These are phyloP conservation scores for Picathartes gymnocephalus DNA, from an alignment of 2,113 vertebrate species.

Conservation along the genomic window DNA sequence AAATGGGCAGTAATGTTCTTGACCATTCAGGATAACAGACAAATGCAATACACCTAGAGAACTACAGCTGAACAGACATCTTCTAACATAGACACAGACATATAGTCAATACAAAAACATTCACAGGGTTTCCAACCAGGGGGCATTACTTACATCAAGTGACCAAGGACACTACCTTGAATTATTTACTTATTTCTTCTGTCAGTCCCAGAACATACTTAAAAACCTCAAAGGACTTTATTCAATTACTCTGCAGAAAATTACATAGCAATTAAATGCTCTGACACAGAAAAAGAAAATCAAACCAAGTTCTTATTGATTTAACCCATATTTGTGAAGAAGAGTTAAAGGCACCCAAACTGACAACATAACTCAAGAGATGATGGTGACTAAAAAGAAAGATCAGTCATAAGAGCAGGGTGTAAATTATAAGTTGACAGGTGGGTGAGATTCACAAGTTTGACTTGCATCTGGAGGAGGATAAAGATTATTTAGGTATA, in stretches of 20 bases:
- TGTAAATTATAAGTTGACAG: not conserved
- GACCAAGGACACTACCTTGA: not conserved
- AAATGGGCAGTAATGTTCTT: not conserved
- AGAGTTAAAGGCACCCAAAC: not conserved
- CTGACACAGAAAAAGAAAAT: not conserved
- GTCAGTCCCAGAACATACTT: not conserved
- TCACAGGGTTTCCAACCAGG: not conserved
- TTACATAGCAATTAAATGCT: not conserved
- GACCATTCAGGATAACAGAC: not conserved
- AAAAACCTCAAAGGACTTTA: not conserved
- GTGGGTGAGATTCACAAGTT: slow-evolving; percentile 8
- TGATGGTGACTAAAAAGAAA: not conserved
- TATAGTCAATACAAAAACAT: not conserved
- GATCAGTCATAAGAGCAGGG: not conserved
- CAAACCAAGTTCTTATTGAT: not conserved
- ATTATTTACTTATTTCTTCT: not conserved
- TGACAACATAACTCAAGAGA: not conserved
- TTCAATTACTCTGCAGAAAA: not conserved
- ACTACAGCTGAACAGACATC: not conserved
- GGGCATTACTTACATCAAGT: not conserved
- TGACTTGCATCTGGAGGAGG: not conserved
- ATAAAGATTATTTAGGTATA: not conserved
- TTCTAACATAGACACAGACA: not conserved
- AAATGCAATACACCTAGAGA: not conserved
- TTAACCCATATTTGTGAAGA: not conserved